Conservation (phyloP, 2,797 vertebrate genomes). For the Dromococcyx pavoninus region DNA sequence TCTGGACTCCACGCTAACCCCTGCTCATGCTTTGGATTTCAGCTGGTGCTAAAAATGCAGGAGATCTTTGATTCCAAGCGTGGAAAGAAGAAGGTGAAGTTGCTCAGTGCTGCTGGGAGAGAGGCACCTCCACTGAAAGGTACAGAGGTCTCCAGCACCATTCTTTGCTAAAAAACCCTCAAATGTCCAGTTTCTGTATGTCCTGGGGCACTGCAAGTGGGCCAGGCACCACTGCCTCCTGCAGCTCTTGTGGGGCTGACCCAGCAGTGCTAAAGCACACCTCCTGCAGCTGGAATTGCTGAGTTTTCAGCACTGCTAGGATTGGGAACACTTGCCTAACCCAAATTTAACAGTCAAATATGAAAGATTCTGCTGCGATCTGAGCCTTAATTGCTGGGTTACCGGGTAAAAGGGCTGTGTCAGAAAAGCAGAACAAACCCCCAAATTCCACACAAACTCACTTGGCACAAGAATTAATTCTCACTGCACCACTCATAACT, state of each 20-base stretch:
- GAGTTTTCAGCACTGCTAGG: background rate
- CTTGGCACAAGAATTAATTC: background rate
- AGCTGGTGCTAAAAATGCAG: slow-evolving; percentile 93
- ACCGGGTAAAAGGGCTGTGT: background rate
- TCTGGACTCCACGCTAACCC: background rate
- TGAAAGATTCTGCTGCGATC: background rate
- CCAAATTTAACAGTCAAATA: background rate
- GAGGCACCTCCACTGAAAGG: slow-evolving; percentile 80
- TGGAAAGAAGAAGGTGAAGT: slow-evolving; percentile 90
- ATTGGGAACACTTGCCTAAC: background rate
- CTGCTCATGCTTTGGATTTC: slow-evolving; percentile 53
- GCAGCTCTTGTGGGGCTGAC: background rate
- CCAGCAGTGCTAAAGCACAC: background rate
- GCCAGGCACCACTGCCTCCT: background rate
- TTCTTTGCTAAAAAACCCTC: background rate
- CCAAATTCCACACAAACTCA: background rate
- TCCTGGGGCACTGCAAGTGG: background rate
- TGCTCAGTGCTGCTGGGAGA: slow-evolving; percentile 77
- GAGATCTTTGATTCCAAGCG: slow-evolving; percentile 94
- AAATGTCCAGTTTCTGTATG: background rate
- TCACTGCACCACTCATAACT: background rate
- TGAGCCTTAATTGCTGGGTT: background rate
- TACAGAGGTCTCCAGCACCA: slow-evolving; percentile 52
- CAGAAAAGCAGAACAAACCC: background rate
- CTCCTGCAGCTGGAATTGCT: background rate